Base-by-base conservation (phyloP, 2,113 vertebrate genomes). In the Trematomus loennbergii region DNA sequence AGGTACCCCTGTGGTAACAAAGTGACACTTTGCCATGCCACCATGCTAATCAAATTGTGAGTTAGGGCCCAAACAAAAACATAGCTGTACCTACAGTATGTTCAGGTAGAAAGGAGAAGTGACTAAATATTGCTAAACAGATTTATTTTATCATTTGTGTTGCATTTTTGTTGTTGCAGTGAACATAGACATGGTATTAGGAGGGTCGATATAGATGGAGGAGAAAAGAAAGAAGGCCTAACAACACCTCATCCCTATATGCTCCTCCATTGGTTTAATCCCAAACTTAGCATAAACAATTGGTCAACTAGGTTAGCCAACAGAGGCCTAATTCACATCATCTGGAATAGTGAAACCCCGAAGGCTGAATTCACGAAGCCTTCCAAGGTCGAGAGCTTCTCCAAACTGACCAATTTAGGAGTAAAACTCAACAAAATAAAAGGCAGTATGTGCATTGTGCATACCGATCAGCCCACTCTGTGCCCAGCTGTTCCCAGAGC, bases 401-500 rank as follows among this genome's bases (percentile, higher is more conserved):
- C 63, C 60, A 52, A 72, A 55, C 85, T 22, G 67, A 64, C 68
- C 85, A 83, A 83, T 77, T 87, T 83, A 70, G 57, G 43, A 77
- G 72, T 12, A 45, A 74, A 78, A 80, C 53, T 36, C 75, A 5
- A 70, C 72, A 50, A 48, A 81, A 71, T 45, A 46, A 72, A 79
- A 72, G 46, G 54, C 52, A n/a, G 77, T 25, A 68, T 18, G 72
- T 1, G 68, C 53, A 55, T 60, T 2, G 73, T 74, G 78, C 78
- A 81, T 84, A 48, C 78, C 67, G 77, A 87, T 81, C 70, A 62
- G 70, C 81, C 81, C 72, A 60, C 80, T 80, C 67, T 17, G 62
- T 36, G 58, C 52, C 63, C 85, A 81, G 77, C 73, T 87, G 81
- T 74, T 87, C 81, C 69, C 78, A 74, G 70, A 78, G 78, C 70